Percentiles rank a stretch among this genome's conserved stretches.
phyloP scores from a whole-genome alignment of 1,140 invertebrate species.

The Aphis craccivora region DNA sequence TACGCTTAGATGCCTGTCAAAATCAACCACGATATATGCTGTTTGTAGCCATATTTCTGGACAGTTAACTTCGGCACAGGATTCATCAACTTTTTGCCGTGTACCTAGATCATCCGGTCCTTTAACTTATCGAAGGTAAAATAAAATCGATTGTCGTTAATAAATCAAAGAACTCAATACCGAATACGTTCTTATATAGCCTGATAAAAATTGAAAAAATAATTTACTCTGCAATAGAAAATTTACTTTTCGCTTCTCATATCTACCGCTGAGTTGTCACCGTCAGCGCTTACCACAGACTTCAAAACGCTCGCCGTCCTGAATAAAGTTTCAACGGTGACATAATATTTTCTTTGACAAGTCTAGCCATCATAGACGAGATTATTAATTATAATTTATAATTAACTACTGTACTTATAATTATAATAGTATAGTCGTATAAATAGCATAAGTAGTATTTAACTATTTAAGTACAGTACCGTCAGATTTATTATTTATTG shows the following conservation, averaged over 20 bases:
- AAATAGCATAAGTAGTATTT: neutral
- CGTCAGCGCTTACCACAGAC: neutral
- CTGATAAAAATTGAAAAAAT: neutral
- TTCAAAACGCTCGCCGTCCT: neutral
- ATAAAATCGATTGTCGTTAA: neutral
- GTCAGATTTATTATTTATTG: neutral
- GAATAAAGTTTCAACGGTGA: too few relatives aligned
- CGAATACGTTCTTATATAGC: neutral
- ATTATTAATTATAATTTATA: too few relatives aligned
- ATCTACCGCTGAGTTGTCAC: too few relatives aligned
- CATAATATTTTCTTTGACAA: too few relatives aligned
- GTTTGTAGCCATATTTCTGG: neutral
- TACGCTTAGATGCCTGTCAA: neutral
- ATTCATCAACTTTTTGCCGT: neutral
- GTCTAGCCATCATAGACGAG: too few relatives aligned
- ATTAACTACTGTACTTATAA: too few relatives aligned
- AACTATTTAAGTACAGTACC: neutral
- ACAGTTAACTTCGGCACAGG: neutral
- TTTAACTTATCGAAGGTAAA: neutral
- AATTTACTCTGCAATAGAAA: neutral
- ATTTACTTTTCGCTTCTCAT: neutral
- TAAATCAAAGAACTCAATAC: too few relatives aligned
- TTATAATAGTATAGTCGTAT: neutral
- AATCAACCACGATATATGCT: neutral
- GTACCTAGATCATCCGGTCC: too few relatives aligned